A percentile compares a stretch with the other conserved stretches of the same genome.
These are phyloP conservation scores for Phylloscopus collybita DNA, from an alignment of 2,797 vertebrate genomes.

Conservation along the genomic window DNA sequence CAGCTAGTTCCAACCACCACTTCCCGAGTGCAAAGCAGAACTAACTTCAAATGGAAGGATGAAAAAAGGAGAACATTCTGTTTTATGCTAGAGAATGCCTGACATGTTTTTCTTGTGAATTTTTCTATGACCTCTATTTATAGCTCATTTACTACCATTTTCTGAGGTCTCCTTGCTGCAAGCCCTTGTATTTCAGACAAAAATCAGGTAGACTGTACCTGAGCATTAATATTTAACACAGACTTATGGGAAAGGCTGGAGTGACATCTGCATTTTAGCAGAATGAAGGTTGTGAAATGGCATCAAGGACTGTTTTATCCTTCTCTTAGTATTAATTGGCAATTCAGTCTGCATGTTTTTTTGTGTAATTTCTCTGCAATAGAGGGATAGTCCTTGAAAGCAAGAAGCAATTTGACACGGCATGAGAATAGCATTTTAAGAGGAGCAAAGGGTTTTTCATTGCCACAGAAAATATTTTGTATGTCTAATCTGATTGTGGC, in stretches of 20 bases:
- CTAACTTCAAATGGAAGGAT: slow-evolving; percentile 25
- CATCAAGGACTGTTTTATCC: background rate
- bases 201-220: background rate
- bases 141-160: background rate
- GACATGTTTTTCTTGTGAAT: background rate
- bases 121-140: slow-evolving; percentile 5
- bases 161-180: background rate
- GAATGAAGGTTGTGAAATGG: background rate
- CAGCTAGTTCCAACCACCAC: background rate
- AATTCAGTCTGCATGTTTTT: slow-evolving; percentile 10
- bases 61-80: background rate
- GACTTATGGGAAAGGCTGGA: background rate
- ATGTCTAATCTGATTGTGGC: background rate
- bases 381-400: slow-evolving; percentile 33
- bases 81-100: background rate
- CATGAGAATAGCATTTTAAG: background rate
- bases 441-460: background rate
- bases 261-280: background rate
- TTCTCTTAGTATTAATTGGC: background rate
- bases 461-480: background rate
- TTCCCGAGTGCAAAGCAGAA: background rate
- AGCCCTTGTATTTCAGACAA: background rate
- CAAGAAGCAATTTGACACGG: background rate
- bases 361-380: slow-evolving; percentile 1
- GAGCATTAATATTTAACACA: background rate